A percentile compares a stretch with the other conserved stretches of the same genome.
Conservation (phyloP, 2,888 invertebrate genomes). For the Brachynemurus nebulosus region DNA sequence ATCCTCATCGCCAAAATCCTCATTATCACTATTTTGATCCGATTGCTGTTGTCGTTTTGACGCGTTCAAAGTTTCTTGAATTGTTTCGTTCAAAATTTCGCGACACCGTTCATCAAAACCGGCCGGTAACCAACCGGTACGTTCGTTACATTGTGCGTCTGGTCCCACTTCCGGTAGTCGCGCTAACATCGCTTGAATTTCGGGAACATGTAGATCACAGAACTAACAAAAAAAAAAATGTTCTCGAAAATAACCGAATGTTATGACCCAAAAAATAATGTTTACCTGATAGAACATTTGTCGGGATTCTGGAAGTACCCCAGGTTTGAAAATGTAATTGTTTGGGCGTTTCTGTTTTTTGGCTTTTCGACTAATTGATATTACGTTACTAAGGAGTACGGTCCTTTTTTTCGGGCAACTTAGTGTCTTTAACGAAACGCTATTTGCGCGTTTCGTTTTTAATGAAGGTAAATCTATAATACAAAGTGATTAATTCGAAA, state of each 20-base stretch:
- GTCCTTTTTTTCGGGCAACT: background rate
- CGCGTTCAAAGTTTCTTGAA: too few species aligned
- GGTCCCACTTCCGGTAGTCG: conserved; percentile 46
- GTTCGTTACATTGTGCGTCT: conserved; percentile 50
- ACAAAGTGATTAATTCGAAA: too few species aligned
- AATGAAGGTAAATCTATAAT: too few species aligned
- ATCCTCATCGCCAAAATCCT: conserved; percentile 15
- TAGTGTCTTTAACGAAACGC: background rate
- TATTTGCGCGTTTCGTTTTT: too few species aligned
- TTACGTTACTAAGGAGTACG: too few species aligned
- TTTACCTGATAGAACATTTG: conserved; percentile 81
- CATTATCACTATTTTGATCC: too few species aligned
- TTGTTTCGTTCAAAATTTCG: conserved; percentile 54
- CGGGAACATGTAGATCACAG: conserved; percentile 64
- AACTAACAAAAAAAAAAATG: conserved; percentile 36
- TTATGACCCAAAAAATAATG: background rate
- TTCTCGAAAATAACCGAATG: background rate
- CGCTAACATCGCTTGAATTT: conserved; percentile 62
- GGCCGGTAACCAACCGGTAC: conserved; percentile 64
- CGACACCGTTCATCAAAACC: conserved; percentile 56
- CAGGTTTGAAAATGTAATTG: conserved; percentile 49
- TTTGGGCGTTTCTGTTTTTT: too few species aligned
- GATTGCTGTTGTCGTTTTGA: too few species aligned
- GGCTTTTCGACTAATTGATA: too few species aligned
- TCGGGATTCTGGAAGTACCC: conserved; percentile 61